phyloP scores from a whole-genome alignment of 2,797 vertebrate species.

The Macropodus opercularis region DNA sequence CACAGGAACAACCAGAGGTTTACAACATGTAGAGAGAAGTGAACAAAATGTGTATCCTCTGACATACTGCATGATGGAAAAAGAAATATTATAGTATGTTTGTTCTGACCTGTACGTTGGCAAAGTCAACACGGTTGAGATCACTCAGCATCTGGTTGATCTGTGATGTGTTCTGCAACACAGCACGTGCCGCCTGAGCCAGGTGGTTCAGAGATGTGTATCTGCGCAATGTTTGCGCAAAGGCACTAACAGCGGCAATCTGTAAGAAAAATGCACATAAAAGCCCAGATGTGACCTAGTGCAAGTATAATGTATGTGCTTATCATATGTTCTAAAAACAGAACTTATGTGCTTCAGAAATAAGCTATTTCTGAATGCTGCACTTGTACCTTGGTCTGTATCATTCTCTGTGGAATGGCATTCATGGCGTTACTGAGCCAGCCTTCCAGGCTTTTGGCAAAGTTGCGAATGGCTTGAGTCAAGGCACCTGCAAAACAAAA shows the following conservation, averaged over 20 bases:
- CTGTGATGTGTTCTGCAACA: conserved; percentile 98
- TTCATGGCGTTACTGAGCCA: conserved; percentile 97
- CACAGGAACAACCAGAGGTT: neutral
- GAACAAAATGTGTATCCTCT: too few species aligned
- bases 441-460: conserved; percentile 98
- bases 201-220: conserved; percentile 99
- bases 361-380: too few species aligned
- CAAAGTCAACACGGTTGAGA: conserved; percentile 98
- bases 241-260: conserved; percentile 97
- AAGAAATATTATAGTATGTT: neutral
- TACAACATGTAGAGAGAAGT: neutral
- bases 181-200: conserved; percentile 95
- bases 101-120: conserved; percentile 93
- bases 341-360: too few species aligned
- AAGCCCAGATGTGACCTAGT: conserved; percentile 10
- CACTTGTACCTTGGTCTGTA: conserved; percentile 91
- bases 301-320: neutral
- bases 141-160: conserved; percentile 99
- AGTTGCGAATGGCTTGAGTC: conserved; percentile 98
- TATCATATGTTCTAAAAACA: neutral
- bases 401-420: conserved; percentile 90
- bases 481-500: conserved; percentile 86
- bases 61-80: too few species aligned
- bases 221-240: conserved; percentile 95
- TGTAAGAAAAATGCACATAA: conserved; percentile 58